A percentile compares a stretch with the other conserved stretches of the same genome.
These are phyloP conservation scores for Hormaphis cornu DNA, from an alignment of 1,140 invertebrate species.

Conservation along the genomic window DNA sequence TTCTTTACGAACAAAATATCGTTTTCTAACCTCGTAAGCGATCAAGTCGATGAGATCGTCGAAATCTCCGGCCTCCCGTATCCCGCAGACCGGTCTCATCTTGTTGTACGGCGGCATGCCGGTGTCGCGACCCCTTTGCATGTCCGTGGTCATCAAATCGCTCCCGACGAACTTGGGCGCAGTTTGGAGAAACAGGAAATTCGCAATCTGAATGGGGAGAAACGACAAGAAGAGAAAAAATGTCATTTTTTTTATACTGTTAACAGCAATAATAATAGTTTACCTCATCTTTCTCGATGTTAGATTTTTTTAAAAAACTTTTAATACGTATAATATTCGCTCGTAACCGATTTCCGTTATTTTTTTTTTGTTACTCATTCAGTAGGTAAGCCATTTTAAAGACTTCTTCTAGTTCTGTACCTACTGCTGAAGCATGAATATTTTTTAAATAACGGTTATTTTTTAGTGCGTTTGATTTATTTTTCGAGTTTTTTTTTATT, in stretches of 20 bases:
- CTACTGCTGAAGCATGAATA: background rate
- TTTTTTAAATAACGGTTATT: no score
- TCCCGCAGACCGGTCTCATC: conserved; percentile 64
- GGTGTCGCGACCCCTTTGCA: conserved; percentile 81
- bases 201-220: background rate
- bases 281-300: background rate
- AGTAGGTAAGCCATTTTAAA: background rate
- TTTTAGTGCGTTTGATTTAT: no score
- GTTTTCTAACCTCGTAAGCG: background rate
- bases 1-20: no score
- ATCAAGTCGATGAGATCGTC: conserved; percentile 35
- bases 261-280: background rate
- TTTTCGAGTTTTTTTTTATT: no score
- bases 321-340: background rate
- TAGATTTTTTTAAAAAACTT: background rate
- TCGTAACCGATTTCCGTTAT: background rate
- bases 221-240: no score
- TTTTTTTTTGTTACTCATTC: no score
- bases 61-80: conserved; percentile 55
- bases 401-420: background rate
- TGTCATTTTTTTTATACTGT: no score
- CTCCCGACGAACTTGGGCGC: conserved; percentile 52
- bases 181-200: background rate
- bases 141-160: conserved; percentile 75
- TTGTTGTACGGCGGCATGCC: conserved; percentile 74